Evolutionary conservation across 2,797 vertebrate species (phyloP).

Genomic region (Meriones psammophilus): DNA sequence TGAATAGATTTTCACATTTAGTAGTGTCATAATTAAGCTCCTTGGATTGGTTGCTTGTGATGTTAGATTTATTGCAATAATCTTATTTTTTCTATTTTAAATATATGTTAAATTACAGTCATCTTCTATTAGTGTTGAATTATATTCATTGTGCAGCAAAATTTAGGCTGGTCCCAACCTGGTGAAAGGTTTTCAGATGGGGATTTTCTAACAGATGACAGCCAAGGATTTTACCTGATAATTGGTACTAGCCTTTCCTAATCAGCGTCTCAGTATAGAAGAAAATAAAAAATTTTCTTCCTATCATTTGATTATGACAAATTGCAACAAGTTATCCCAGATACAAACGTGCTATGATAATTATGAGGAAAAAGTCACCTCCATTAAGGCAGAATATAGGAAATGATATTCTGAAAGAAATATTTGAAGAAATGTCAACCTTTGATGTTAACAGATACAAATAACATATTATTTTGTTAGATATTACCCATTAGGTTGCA

Average conservation of each 20-base stretch:
- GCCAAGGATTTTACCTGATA: conserved; percentile 73
- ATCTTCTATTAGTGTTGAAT: conserved; percentile 69
- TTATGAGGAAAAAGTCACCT: conserved; percentile 83
- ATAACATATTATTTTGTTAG: conserved; percentile 57
- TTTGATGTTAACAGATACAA: conserved; percentile 74
- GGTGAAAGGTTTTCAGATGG: conserved; percentile 45
- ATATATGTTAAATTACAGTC: conserved; percentile 82
- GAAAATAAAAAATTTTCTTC: conserved; percentile 36
- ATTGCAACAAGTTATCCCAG: conserved; percentile 62
- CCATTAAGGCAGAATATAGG: conserved; percentile 77
- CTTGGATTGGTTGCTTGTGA: conserved; percentile 91
- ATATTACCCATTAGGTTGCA: conserved; percentile 10
- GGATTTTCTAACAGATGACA: conserved; percentile 76
- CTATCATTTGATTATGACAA: conserved; percentile 72
- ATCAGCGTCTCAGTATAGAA: conserved; percentile 13
- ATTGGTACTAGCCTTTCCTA: conserved; percentile 64
- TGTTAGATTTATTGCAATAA: conserved; percentile 89
- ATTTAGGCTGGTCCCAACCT: conserved; percentile 78
- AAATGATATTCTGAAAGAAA: conserved; percentile 77
- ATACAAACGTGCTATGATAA: conserved; percentile 77
- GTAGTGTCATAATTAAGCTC: conserved; percentile 98
- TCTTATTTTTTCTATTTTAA: conserved; percentile 81
- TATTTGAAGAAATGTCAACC: conserved; percentile 77
- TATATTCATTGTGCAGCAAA: conserved; percentile 82
- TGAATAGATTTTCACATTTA: conserved; percentile 96